Percentiles rank a stretch among this genome's conserved stretches.
Conservation (phyloP, 2,888 invertebrate species). For the Gibbula magus region DNA sequence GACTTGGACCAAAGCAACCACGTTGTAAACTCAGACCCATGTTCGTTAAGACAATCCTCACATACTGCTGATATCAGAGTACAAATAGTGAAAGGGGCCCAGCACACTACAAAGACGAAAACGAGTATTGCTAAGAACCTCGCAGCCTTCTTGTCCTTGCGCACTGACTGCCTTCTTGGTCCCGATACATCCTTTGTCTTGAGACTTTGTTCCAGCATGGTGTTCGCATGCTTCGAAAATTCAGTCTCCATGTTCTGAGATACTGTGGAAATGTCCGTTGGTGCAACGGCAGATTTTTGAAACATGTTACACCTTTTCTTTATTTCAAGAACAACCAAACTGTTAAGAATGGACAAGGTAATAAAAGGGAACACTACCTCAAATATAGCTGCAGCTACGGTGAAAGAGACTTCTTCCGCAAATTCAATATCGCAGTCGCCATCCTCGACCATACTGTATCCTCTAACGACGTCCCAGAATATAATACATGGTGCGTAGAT, state of each 20-base stretch:
- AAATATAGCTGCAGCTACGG: constrained; percentile 46
- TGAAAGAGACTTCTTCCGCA: constrained; percentile 45
- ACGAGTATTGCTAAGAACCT: constrained; percentile 51
- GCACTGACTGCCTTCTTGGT: neutral
- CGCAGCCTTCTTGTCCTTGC: constrained; percentile 48
- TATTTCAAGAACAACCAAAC: constrained; percentile 49
- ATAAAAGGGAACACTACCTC: constrained; percentile 58
- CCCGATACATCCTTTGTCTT: neutral
- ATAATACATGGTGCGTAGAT: constrained; percentile 58
- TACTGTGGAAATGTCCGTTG: neutral
- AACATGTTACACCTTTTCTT: constrained; percentile 33
- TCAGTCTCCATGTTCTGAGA: neutral
- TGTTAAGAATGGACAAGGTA: constrained; percentile 44
- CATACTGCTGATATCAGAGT: constrained; percentile 52
- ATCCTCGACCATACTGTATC: constrained; percentile 44
- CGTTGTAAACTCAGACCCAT: constrained; percentile 92
- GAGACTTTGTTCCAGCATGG: neutral
- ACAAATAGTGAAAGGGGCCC: constrained; percentile 57
- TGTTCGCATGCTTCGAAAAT: neutral
- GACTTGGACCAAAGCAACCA: constrained; percentile 62
- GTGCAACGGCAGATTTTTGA: neutral
- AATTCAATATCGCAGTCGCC: constrained; percentile 61
- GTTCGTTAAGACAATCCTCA: constrained; percentile 89
- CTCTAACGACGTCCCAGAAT: constrained; percentile 56
- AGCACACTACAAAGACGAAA: constrained; percentile 47